These are phyloP conservation scores for Lucinisca nassula DNA, from an alignment of 2,888 invertebrate genomes.

Conservation along the genomic window DNA sequence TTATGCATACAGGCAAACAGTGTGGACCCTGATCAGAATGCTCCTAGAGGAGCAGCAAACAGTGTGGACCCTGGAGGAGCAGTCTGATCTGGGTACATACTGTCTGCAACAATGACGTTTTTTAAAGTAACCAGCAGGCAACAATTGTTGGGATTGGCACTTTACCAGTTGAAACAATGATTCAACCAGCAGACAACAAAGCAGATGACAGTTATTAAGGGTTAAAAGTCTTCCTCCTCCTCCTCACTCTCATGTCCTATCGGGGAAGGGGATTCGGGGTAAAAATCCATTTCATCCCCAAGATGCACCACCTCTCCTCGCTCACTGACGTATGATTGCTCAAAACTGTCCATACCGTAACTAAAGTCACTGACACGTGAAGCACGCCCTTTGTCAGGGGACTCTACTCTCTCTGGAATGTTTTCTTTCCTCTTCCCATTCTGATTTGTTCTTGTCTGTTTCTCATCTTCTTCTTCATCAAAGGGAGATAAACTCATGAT, in stretches of 20 bases:
- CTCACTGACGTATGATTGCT: conserved; percentile 79
- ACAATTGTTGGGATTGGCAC: no score
- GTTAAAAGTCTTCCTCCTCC: no score
- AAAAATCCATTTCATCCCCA: conserved; percentile 71
- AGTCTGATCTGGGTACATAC: no score
- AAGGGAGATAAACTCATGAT: conserved; percentile 67
- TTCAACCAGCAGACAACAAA: no score
- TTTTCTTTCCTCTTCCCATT: conserved; percentile 21
- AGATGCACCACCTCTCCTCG: conserved; percentile 75
- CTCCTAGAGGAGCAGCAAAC: no score
- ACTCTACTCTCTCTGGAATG: conserved; percentile 10
- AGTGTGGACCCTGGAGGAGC: no score
- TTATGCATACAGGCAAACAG: no score
- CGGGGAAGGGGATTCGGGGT: conserved; percentile 69
- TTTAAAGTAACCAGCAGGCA: no score
- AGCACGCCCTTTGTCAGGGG: conserved; percentile 60
- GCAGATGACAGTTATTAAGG: no score
- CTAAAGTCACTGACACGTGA: conserved; percentile 77
- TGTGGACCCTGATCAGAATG: no score
- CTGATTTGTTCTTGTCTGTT: background rate
- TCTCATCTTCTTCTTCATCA: conserved; percentile 44
- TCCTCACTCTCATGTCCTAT: conserved; percentile 74
- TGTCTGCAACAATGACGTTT: no score
- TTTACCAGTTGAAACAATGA: no score
- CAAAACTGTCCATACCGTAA: conserved; percentile 82